Evolutionary conservation across 2,797 vertebrate species (phyloP), one percentile per base, ranked within the genome.

Genomic region (Anguilla megastoma): DNA sequence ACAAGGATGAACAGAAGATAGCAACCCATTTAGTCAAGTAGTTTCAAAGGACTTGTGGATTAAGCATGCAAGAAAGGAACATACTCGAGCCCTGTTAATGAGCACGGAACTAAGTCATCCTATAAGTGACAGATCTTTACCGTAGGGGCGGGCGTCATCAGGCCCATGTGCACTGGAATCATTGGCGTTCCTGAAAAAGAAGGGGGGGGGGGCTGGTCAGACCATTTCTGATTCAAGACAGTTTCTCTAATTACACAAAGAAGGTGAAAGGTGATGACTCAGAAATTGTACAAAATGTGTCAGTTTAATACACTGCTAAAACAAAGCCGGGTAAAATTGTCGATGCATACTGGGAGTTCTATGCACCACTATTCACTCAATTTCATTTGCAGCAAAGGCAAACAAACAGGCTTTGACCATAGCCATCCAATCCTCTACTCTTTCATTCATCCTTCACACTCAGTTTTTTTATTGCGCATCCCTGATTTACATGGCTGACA

Each of bases 111-210:
- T 1, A 7, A 36, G 30, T 10, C 30, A 85, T 12, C 52, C 18
- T 14, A 5, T 8, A 30, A 41, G 30, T 1, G 24, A 30, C 33
- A 56, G 33, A n/a, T 58, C 94, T 95, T 97, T 96, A 97, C 98
- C 90, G 98, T 93, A n/a, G 98, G 96, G 86, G 97, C 95, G 87
- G 97, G 96, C 86, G 98, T 95, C 98, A 99, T 99, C 94, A 99
- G 97, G 91, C 99, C 96, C 97, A 99, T 98, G 89, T 99, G 99
- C 90, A 99, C 97, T 89, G 99, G 99, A 95, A 99, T 99, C 98
- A 99, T 99, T 86, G 97, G 98, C 41, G 97, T 95, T 86, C 97
- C 98, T 99, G 92, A 50, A 90, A 87, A 21, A 89, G 7, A 12
- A 16, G 50, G 18, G 21, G 1, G 33, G 33, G 1, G 16, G 58